Conservation (phyloP, 2,113 vertebrate genomes). For the Psephotus haematonotus region DNA sequence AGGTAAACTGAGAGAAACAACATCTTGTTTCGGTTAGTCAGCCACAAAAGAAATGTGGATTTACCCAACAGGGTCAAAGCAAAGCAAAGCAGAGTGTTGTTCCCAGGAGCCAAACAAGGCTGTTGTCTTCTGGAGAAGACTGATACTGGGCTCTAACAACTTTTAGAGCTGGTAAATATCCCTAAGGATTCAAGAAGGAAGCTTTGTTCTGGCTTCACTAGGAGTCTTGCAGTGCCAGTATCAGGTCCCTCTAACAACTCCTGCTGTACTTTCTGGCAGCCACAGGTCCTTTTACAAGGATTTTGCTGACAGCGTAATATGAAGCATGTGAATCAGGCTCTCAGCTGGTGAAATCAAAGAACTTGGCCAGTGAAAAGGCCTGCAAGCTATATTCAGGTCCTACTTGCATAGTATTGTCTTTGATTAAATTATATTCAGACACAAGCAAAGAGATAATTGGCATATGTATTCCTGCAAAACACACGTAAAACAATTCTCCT, state of each 20-base stretch:
- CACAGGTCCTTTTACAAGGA: not conserved
- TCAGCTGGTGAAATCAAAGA: not conserved
- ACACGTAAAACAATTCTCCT: not conserved
- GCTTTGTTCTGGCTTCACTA: not conserved
- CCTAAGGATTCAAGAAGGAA: not conserved
- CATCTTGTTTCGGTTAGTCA: not conserved
- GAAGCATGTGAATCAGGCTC: not conserved
- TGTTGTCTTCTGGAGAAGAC: not conserved
- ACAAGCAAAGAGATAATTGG: not conserved
- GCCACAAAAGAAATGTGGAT: not conserved
- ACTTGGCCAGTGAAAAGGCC: not conserved
- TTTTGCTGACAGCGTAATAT: not conserved
- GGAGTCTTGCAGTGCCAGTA: not conserved
- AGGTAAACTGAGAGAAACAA: slow-evolving; percentile 14
- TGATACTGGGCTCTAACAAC: not conserved
- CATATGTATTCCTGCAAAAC: not conserved
- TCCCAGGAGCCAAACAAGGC: not conserved
- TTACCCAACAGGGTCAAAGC: slow-evolving; percentile 47
- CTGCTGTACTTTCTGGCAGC: not conserved
- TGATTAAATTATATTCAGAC: slow-evolving; percentile 9
- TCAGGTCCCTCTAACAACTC: not conserved
- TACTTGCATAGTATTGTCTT: not conserved
- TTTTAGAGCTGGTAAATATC: not conserved
- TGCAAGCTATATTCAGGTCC: not conserved
- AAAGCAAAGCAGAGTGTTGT: not conserved